Base-by-base conservation (phyloP, 2,797 vertebrate genomes). In the Sebastes glaucus region DNA sequence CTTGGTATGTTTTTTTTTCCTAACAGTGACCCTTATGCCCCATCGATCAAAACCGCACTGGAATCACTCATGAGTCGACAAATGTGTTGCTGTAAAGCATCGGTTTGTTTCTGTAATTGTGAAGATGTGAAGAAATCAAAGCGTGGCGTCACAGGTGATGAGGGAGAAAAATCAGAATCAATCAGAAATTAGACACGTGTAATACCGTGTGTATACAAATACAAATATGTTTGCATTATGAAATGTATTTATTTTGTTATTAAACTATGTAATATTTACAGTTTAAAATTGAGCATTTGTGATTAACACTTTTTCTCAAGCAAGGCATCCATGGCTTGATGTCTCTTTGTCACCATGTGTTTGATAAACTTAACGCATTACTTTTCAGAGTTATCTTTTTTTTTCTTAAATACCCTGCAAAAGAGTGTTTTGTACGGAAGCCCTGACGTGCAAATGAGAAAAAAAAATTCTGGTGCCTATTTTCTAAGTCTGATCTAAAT, bases 181-280 rank as follows among this genome's bases (percentile, higher is more conserved):
- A 25, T 55, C 53, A 55, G 53, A 55, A 55, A 62, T 49, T 49
- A 7, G 13, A 53, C 35, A 52, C 38, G 0, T 46, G 8, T n/a
- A n/a, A n/a, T n/a, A n/a, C n/a, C n/a, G n/a, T n/a, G n/a, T n/a
- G n/a, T 11, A 25, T 27, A 14, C 49, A 38, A 20, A 35, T 57
- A 38, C 20, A 62, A 46, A 25, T 22, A 9, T 49, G 25, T 68
- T 67, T 56, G 27, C 38, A 62, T 62, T 14, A 22, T 60, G 4
- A 64, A 52, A 33, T 72, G 1, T 61, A 74, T 57, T 74, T 59
- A 75, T 64, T n/a, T 80, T 68, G 28, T 30, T 10, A 67, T 60
- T 2, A 62, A 42, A 27, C 28, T 0, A 32, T 55, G 55, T 38
- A 11, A 61, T 38, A 23, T 67, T 73, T 67, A 18, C 25, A 38